Conservation (phyloP, 2,113 vertebrate genomes). For the Conger conger region DNA sequence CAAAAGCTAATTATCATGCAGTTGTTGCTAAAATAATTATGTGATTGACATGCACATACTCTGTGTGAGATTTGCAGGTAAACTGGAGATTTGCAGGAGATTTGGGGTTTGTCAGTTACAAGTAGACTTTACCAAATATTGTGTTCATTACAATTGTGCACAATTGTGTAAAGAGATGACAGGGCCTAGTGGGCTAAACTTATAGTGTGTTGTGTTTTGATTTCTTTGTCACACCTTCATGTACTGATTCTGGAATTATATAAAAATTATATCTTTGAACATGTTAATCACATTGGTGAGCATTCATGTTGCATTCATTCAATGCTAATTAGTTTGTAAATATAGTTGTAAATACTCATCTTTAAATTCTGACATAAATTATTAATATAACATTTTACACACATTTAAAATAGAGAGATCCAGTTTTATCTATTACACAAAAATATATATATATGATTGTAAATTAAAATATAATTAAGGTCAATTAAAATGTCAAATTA, state of each 20-base stretch:
- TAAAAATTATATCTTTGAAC: neutral
- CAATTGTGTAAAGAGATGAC: neutral
- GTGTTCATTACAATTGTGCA: neutral
- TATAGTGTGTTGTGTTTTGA: neutral
- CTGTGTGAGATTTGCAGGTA: neutral
- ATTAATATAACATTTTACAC: too few relatives aligned
- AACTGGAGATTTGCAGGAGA: too few relatives aligned
- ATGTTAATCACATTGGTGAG: neutral
- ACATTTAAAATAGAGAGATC: too few relatives aligned
- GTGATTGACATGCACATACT: neutral
- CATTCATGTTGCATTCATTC: neutral
- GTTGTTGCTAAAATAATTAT: neutral
- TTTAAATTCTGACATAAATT: neutral
- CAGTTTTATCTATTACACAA: too few relatives aligned
- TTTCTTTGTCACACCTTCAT: neutral
- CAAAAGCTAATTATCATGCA: neutral
- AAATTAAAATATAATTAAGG: neutral
- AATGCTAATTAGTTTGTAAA: too few relatives aligned
- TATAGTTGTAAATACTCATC: too few relatives aligned
- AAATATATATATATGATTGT: too few relatives aligned
- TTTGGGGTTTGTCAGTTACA: neutral
- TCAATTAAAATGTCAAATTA: too few relatives aligned
- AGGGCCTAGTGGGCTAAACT: neutral
- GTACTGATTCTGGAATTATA: neutral
- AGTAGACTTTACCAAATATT: neutral